Evolutionary conservation across 2,888 invertebrate genomes (phyloP), one percentile per base, ranked within the genome.

Genomic region (Euplagia quadripunctaria): DNA sequence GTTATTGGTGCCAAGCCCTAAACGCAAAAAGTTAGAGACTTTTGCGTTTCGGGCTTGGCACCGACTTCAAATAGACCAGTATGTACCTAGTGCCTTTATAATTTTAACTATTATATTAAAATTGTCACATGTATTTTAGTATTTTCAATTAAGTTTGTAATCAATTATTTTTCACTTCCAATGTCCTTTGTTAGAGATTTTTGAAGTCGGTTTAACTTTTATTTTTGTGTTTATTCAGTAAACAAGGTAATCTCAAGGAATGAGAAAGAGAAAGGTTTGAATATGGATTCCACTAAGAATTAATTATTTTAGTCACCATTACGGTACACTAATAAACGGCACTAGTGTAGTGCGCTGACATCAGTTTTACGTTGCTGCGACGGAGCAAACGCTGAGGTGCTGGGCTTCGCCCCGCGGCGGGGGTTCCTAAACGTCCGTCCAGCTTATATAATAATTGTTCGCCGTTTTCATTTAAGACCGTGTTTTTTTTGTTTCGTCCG

Each of bases 381-480:
- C 73, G 64, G 84, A 85, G 85, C 86, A 86, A 85, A 76, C 84
- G 85, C 85, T 75, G 81, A 83, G 79, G 65, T 20, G 49, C 16
- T 58, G 70, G 69, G 42, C 49, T 31, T 43, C 65, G 72, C 66
- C 72, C 69, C 64, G 75, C 76, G 75, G 80, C 78, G 71, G 81
- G 85, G 81, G 77, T 70, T 78, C 72, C 80, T 72, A 74, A 79
- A 73, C 71, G 70, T 77, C 78, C 77, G 52, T 49, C 64, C 75
- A 64, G 55, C 66, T 71, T 65, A 68, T 72, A 77, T 72, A 89
- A 93, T 93, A 92, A 93, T 91, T 91, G 91, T 90, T 89, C 87
- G 89, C 87, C 88, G 88, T 91, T 92, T 94, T 91, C 87, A 91
- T 92, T 91, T 87, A 89, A 83, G 80, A 82, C 74, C 61, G 71